Evolutionary conservation across 2,888 invertebrate genomes (phyloP).

Genomic region (Caenorhabditis sp.): DNA sequence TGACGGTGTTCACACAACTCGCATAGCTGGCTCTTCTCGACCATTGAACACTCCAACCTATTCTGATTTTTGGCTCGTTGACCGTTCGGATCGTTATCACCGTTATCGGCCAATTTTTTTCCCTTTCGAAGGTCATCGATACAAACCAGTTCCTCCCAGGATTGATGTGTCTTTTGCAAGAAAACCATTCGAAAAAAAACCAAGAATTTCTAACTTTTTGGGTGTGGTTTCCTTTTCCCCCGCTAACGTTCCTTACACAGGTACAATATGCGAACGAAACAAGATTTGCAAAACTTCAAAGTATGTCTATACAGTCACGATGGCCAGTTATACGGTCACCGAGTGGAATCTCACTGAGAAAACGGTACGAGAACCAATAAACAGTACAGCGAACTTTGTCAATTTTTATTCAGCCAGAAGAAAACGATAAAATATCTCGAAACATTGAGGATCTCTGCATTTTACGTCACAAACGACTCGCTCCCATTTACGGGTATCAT

Average conservation of each 20-base stretch:
- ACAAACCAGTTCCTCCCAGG: no score
- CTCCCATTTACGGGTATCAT: slow-evolving; percentile 41
- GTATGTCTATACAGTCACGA: slow-evolving; percentile 49
- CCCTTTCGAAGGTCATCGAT: no score
- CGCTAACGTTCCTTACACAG: slow-evolving; percentile 9
- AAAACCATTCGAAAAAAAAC: no score
- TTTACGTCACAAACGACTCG: slow-evolving; percentile 49
- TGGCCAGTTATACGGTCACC: slow-evolving; percentile 54
- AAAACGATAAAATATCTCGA: slow-evolving; percentile 27
- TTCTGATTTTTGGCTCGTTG: no score
- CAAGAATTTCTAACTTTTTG: neutral
- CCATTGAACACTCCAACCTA: no score
- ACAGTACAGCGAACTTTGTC: neutral
- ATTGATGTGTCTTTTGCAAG: no score
- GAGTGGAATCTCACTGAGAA: slow-evolving; percentile 35
- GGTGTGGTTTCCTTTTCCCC: neutral
- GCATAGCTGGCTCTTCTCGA: no score
- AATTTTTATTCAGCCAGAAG: slow-evolving; percentile 15
- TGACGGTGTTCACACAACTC: no score
- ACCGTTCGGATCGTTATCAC: no score
- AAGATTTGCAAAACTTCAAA: slow-evolving; percentile 39
- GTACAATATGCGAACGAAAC: slow-evolving; percentile 46
- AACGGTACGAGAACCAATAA: slow-evolving; percentile 1
- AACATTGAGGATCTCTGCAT: slow-evolving; percentile 42
- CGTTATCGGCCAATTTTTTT: no score